Base-by-base conservation (phyloP, 2,113 vertebrate species). In the Taurulus bubalis region DNA sequence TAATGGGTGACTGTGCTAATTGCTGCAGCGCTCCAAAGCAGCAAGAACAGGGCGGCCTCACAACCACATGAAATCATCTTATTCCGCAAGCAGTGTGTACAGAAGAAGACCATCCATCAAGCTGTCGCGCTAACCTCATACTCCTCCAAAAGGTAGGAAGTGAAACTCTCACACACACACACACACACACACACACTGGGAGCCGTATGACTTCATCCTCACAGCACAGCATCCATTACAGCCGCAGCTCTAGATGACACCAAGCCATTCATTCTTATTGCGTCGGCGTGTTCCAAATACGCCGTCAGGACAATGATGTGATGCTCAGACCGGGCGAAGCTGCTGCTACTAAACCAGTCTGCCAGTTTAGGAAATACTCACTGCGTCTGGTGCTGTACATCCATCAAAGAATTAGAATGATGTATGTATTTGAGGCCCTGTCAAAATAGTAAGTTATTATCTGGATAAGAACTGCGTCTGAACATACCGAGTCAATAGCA, bases 1-100 rank as follows among this genome's bases (percentile, higher is more conserved):
- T 90, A 88, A 93, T 85, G 87, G 75, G 85, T 86, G 82, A 88
- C 76, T 83, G 75, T 34, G 49, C 87, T 92, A 93, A 92, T 91
- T 89, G 82, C 88, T 83, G 83, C 73, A 73, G 63, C 40, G 34
- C 77, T 82, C 55, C 65, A 68, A 71, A 83, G 77, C 75, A 80
- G 64, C 62, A 49, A 81, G 55, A 87, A 80, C 77, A 75, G 77
- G 18, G 65, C 51, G 79, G 82, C 80, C 78, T 85, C 87, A 58
- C 71, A 26, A 83, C 90, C 89, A 83, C 93, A 90, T 90, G 71
- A 77, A 92, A 85, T 85, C 79, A 75, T 87, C 80, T 74, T 36
- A 67, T 76, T 89, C 84, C 71, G 7, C 82, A 79, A 81, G 66
- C 80, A 64, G 66, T 2, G 55, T 32, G 66, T 40, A 11, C 79